Evolutionary conservation across 2,113 vertebrate species (phyloP), one percentile per base, ranked within the genome.

Genomic region (Odontophorus gujanensis): DNA sequence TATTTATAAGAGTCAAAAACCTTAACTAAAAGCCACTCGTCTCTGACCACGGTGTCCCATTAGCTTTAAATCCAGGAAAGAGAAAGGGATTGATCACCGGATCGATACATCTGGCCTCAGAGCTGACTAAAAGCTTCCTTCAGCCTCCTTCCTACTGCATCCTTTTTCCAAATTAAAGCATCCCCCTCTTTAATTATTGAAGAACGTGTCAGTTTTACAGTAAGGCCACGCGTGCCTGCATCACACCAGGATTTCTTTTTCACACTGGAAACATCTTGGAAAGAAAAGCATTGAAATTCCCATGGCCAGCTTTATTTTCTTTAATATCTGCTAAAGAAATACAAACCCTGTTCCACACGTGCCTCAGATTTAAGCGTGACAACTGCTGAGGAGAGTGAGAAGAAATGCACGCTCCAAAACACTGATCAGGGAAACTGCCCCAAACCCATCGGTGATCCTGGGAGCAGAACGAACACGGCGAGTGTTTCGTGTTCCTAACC

Each of bases 71-170:
- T 97, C 97, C 95, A 98, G 97, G 97, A 97, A 98, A 98, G 97
- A 98, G 97, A 93, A 95, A 85, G 87, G 87, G 95, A 98, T 98
- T 97, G 98, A 97, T 98, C 96, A 97, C 77, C 95, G 95, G 97
- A 98, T 99, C 98, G 98, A 99, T 99, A 98, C 97, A 98, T 97
- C 96, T 97, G 98, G 96, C 97, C 97, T 97, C 94, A 87, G 92
- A 96, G 96, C 91, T 95, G 97, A 97, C 97, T 98, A 98, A 98
- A 98, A 98, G 96, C 97, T 97, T 97, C 96, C 97, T 98, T 97
- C 93, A 95, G 96, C 97, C 97, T 98, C 97, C 97, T 98, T 97
- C 97, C 98, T 98, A 96, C 91, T 90, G 96, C 96, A 93, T 96
- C 95, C 94, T 93, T 97, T 98, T 93, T 95, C 92, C 68, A 97